Base-by-base conservation (phyloP, 2,113 vertebrate genomes). In the Prionailurus viverrinus region DNA sequence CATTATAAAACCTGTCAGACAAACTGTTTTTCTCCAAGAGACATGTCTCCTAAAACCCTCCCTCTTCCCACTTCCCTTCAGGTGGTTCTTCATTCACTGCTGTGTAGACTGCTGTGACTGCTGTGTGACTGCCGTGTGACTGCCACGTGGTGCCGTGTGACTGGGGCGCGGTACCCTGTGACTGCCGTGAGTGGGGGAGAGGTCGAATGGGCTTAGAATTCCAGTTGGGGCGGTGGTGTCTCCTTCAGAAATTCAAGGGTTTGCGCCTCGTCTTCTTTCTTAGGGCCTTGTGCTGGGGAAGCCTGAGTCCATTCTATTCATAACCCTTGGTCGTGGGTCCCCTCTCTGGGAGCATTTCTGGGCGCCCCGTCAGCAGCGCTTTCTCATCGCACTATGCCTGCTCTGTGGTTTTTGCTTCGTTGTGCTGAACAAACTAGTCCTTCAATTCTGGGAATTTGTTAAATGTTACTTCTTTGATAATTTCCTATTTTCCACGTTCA, bases 61-160 rank as follows among this genome's bases (percentile, higher is more conserved):
- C 45, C 21, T 61, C 1, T 61, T 78, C 33, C 25, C 80, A 36
- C 39, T 29, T 14, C 16, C 12, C 14, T 25, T 48, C 68, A 83
- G 19, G 18, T 31, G n/a, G 23, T 33, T 81, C 27, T 48, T 83
- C 27, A 61, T 80, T 33, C 45, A 4, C 45, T 92, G 39, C 36
- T 51, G 39, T 81, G 87, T 39, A 23, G 51, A 39, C 80, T 86
- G n/a, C 45, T 1, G 1, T 7, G 51, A 39, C 80, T 86, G n/a
- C 45, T 1, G 1, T 7, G 7, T 76, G 41, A 1, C 41, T 18
- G 45, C 41, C 15, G 0, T 31, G 27, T 29, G 73, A 0, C 69
- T n/a, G 76, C 23, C 21, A 19, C 36, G 13, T 27, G 33, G 7
- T 7, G 31, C 13, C 31, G 1, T 8, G 5, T 66, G 65, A 14